A percentile compares a stretch with the other conserved stretches of the same genome.
These are phyloP conservation scores for Cydia amplana DNA, from an alignment of 1,140 invertebrate species.

Conservation along the genomic window DNA sequence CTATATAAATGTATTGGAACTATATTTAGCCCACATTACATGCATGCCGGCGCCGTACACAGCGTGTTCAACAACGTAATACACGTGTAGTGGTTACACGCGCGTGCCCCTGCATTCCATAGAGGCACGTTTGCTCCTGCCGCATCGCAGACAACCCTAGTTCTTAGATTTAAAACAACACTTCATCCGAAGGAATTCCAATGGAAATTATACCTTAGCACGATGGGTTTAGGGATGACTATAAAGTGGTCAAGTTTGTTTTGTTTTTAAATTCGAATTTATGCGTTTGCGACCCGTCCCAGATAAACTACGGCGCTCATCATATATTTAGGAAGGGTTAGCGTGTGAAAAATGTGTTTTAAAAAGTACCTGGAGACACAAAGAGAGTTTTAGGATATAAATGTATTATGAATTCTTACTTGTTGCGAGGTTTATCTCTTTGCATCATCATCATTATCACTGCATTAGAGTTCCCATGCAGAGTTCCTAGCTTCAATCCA, in stretches of 20 bases:
- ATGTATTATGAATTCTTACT: not conserved
- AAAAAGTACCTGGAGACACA: not conserved
- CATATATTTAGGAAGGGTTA: slow-evolving; percentile 21
- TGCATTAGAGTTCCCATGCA: too few species aligned
- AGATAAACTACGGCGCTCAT: slow-evolving; percentile 1
- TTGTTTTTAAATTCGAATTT: slow-evolving; percentile 16
- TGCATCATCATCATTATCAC: too few species aligned
- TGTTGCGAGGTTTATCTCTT: not conserved
- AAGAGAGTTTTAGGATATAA: not conserved
- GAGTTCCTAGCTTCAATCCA: too few species aligned
- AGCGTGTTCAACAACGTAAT: not conserved
- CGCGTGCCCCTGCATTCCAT: not conserved
- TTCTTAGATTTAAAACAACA: not conserved
- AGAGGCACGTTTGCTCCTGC: not conserved
- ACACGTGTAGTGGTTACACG: slow-evolving; percentile 14
- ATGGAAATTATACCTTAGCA: not conserved
- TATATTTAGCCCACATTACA: not conserved
- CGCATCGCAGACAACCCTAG: not conserved
- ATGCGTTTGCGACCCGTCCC: slow-evolving; percentile 13
- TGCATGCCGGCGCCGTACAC: not conserved
- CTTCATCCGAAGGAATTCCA: not conserved
- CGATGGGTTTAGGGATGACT: not conserved
- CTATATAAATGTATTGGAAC: not conserved
- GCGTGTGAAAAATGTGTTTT: slow-evolving; percentile 23
- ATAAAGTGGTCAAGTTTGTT: not conserved